These are phyloP conservation scores for Leptosomus discolor DNA, from an alignment of 2,113 vertebrate species.

Conservation along the genomic window DNA sequence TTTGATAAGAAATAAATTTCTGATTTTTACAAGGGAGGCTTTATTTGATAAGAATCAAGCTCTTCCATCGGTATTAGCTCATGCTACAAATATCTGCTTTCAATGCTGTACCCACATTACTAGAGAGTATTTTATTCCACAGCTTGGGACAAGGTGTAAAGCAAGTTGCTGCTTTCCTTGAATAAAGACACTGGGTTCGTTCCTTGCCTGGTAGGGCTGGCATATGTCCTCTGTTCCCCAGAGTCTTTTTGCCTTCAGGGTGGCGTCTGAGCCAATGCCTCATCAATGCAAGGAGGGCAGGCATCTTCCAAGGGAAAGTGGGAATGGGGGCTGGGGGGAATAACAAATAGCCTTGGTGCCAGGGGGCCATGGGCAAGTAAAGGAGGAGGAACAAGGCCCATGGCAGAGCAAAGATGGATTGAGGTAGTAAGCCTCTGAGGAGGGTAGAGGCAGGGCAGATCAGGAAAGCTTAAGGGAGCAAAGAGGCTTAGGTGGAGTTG, in stretches of 20 bases:
- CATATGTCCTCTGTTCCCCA: neutral
- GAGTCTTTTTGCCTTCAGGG: neutral
- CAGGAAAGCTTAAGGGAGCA: neutral
- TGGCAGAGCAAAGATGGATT: neutral
- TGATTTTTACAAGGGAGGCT: neutral
- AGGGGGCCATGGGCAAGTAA: neutral
- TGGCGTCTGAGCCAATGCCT: neutral
- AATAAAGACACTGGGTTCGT: neutral
- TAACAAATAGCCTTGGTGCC: neutral
- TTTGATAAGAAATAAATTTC: neutral
- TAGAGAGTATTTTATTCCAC: neutral
- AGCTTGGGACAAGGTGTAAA: neutral
- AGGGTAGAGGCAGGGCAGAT: neutral
- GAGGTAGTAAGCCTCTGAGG: neutral
- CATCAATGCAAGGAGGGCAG: neutral
- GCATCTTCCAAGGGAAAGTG: neutral
- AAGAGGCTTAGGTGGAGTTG: neutral
- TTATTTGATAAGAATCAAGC: neutral
- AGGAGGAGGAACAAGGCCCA: neutral
- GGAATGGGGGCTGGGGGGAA: neutral
- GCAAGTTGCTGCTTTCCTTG: neutral
- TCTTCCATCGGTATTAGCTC: neutral
- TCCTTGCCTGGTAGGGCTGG: neutral
- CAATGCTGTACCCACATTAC: neutral
- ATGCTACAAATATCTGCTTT: neutral